Evolutionary conservation across 2,888 invertebrate species (phyloP).

Genomic region (Therioaphis trifolii): DNA sequence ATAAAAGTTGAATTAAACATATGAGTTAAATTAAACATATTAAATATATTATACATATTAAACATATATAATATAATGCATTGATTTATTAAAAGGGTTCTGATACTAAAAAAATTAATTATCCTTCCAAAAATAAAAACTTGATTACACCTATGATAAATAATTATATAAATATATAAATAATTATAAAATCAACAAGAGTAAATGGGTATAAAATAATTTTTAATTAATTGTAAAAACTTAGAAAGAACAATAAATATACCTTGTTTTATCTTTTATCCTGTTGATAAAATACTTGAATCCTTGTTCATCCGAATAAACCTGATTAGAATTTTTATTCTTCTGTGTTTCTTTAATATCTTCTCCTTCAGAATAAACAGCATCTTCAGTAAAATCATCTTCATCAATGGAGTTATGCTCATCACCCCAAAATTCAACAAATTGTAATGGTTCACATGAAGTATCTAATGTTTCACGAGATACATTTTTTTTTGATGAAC

Average conservation of each 20-base stretch:
- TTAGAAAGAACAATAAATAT: background rate
- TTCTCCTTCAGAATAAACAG: slow-evolving; percentile 33
- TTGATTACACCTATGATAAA: too few species aligned
- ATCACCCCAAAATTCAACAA: slow-evolving; percentile 42
- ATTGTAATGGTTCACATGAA: slow-evolving; percentile 45
- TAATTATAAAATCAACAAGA: too few species aligned
- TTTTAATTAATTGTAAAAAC: background rate
- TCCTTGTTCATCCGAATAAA: slow-evolving; percentile 50
- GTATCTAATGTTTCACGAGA: slow-evolving; percentile 1
- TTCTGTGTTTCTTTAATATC: background rate
- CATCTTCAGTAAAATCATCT: slow-evolving; percentile 35
- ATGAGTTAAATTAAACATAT: too few species aligned
- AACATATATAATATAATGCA: too few species aligned
- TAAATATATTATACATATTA: background rate
- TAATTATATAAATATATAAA: too few species aligned
- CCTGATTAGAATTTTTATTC: background rate
- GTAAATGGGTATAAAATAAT: too few species aligned
- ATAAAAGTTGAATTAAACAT: too few species aligned
- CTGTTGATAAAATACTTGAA: slow-evolving; percentile 27
- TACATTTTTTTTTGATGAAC: slow-evolving; percentile 40
- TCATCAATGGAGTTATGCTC: background rate
- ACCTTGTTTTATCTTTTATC: slow-evolving; percentile 47
- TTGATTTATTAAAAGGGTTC: too few species aligned
- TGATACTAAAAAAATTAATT: too few species aligned
- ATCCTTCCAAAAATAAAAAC: too few species aligned